Evolutionary conservation across 2,888 invertebrate species (phyloP), one percentile per base, ranked within the genome.

Genomic region (Terebella lapidaria): DNA sequence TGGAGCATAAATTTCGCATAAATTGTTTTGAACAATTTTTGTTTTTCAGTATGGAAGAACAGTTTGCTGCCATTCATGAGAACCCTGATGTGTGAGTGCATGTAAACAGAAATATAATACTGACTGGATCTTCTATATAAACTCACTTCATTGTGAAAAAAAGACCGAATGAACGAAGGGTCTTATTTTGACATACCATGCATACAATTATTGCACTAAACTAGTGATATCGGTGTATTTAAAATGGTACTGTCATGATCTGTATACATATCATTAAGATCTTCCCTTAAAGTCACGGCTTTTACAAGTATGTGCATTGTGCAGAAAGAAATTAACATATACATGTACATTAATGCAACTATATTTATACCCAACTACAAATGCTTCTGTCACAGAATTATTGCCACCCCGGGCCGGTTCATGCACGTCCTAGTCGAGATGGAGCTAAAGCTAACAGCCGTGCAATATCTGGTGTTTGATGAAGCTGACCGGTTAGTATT

Each of bases 391-490:
- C 54, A 22, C 67, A 80, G 79, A 35, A 88, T 99, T 59, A 92
- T 99, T 3, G 99, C 96, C 0, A 99, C 99, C 0, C 99, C 99
- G 0, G 99, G 99, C 35, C 86, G 99, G 62, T 92, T 96, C 78
- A 84, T 99, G 57, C 99, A 99, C 81, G 87, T 99, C 61, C 91
- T 95, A 71, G 89, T 99, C 58, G 99, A 99, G 84, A 99, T 99
- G 99, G 90, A 90, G 70, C 82, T 97, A 59, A 93, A 93, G 77
- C 84, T 99, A 52, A 87, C 86, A 68, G 87, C 87, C 58, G 87
- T 99, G 58, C 89, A 95, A 81, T 90, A 92, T 76, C 87, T 96
- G 30, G 95, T 99, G 0, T 96, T 96, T 81, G 99, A 99, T 80
- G 99, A 99, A 83, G 99, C 97, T 5, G 99, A 99, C 75, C 82